Evolutionary conservation across 2,113 vertebrate genomes (phyloP).

Genomic region (Syngnathus typhle): DNA sequence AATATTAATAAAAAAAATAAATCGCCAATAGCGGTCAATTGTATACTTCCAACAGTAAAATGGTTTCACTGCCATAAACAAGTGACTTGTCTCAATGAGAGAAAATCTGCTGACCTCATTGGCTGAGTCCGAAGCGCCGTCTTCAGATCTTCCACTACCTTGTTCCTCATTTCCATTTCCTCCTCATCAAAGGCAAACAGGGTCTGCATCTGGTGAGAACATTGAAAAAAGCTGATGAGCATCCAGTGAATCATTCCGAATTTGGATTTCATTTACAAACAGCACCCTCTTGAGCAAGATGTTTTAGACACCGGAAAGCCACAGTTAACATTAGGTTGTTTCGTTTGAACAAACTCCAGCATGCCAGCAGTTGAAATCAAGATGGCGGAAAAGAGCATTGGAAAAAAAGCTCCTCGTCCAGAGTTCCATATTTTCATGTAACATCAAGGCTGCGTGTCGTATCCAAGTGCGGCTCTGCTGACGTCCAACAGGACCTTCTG

Average conservation of each 20-base stretch:
- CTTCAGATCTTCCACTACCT: constrained; percentile 95
- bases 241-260: background rate
- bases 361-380: constrained; percentile 21
- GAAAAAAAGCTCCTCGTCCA: background rate
- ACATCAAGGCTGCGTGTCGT: constrained; percentile 24
- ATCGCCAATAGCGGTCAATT: too few species aligned
- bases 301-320: constrained; percentile 16
- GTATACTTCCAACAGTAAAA: background rate
- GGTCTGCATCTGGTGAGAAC: constrained; percentile 83
- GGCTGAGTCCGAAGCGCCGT: constrained; percentile 94
- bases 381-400: constrained; percentile 12
- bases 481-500: constrained; percentile 48
- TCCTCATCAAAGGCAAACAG: constrained; percentile 91
- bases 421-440: constrained; percentile 24
- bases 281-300: constrained; percentile 13
- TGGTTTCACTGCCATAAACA: background rate
- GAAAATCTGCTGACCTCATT: constrained; percentile 78
- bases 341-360: constrained; percentile 17
- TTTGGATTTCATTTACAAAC: constrained; percentile 2
- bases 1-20: too few species aligned
- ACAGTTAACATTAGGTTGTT: background rate
- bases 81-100: background rate
- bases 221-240: background rate
- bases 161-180: constrained; percentile 94
- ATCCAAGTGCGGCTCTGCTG: constrained; percentile 44